Evolutionary conservation across 2,888 invertebrate species (phyloP).

Genomic region (Erebia aethiops): DNA sequence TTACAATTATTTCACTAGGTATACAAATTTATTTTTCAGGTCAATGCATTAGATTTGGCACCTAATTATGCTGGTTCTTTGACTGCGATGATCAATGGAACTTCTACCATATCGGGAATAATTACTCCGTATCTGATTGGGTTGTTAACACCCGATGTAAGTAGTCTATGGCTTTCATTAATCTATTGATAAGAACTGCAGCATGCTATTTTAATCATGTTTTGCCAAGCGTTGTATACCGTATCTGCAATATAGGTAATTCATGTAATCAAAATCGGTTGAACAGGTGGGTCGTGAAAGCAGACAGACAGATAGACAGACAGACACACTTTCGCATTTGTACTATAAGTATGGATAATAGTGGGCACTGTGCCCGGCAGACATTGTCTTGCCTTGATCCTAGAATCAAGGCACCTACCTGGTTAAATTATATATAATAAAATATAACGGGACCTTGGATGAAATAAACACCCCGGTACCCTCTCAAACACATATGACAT

Average conservation of each 20-base stretch:
- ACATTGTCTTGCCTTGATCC: too few species aligned
- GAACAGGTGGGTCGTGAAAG: too few species aligned
- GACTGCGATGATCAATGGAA: conserved; percentile 86
- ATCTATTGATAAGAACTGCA: not conserved
- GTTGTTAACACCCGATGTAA: conserved; percentile 84
- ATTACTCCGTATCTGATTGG: conserved; percentile 85
- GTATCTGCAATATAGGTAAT: not conserved
- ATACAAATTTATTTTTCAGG: conserved; percentile 57
- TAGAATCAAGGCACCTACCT: too few species aligned
- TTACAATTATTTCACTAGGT: not conserved
- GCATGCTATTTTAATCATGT: not conserved
- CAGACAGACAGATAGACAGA: too few species aligned
- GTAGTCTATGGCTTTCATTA: conserved; percentile 47
- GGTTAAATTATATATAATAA: too few species aligned
- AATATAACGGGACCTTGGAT: too few species aligned
- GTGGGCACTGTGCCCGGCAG: too few species aligned
- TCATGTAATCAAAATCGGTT: too few species aligned
- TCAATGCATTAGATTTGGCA: conserved; percentile 85
- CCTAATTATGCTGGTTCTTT: conserved; percentile 86
- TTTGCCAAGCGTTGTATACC: not conserved
- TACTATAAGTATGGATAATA: too few species aligned
- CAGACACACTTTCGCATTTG: too few species aligned
- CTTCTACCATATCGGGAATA: conserved; percentile 85
- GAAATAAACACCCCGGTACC: too few species aligned
- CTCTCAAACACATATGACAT: too few species aligned